phyloP scores from a whole-genome alignment of 2,888 invertebrate species.

The Mimachlamys varia region DNA sequence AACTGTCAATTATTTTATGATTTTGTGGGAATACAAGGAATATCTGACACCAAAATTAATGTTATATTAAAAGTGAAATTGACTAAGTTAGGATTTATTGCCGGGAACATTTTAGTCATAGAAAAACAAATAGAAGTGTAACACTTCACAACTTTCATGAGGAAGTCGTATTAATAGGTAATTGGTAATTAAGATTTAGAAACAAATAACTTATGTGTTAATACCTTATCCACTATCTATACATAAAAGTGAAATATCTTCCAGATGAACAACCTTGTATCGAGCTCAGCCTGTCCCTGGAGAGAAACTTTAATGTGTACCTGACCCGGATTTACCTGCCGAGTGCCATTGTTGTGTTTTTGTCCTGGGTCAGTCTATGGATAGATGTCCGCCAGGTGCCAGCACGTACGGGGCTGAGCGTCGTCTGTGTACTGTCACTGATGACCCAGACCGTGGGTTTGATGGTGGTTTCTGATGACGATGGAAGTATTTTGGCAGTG shows the following conservation, averaged over 20 bases:
- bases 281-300: slow-evolving; percentile 24
- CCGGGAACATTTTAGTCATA: no score
- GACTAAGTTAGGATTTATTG: no score
- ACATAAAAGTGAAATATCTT: background rate
- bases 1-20: no score
- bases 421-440: slow-evolving; percentile 45
- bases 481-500: slow-evolving; percentile 41
- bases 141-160: no score
- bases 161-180: no score
- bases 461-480: slow-evolving; percentile 21
- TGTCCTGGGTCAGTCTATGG: slow-evolving; percentile 48
- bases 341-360: slow-evolving; percentile 41
- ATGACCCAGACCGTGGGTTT: slow-evolving; percentile 44
- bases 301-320: slow-evolving; percentile 37
- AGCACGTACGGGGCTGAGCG: slow-evolving; percentile 46
- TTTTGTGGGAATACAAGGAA: no score
- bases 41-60: no score
- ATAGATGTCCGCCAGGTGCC: slow-evolving; percentile 46
- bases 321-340: slow-evolving; percentile 46
- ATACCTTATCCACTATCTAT: no score
- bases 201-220: no score
- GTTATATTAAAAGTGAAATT: no score
- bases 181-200: no score
- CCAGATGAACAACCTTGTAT: slow-evolving; percentile 44
- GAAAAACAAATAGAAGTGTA: no score